Conservation (phyloP, 2,888 invertebrate species). For the Amphipoea oculea region DNA sequence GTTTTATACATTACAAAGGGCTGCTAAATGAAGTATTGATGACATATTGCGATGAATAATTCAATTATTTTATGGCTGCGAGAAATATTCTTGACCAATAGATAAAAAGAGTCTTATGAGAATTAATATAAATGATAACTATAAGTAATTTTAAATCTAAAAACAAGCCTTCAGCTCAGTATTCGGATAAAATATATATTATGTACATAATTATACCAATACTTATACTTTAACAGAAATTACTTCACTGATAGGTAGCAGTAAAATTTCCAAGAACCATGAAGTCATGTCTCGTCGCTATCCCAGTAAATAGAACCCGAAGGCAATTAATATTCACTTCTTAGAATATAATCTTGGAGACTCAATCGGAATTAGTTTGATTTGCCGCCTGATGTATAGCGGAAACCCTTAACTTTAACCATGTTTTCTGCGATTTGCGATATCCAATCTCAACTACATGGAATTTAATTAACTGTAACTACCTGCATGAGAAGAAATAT, state of each 20-base stretch:
- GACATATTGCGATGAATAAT: conserved; percentile 1
- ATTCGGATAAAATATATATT: neutral
- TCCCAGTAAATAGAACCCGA: conserved; percentile 40
- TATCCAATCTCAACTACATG: conserved; percentile 3
- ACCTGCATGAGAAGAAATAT: neutral
- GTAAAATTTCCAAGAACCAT: conserved; percentile 39
- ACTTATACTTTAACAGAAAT: conserved; percentile 19
- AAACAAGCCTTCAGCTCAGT: neutral
- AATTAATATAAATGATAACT: neutral
- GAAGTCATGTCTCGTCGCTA: conserved; percentile 36
- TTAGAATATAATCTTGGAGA: conserved; percentile 49
- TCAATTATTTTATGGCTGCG: conserved; percentile 2
- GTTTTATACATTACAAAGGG: conserved; percentile 30
- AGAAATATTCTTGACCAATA: neutral
- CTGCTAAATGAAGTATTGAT: conserved; percentile 18
- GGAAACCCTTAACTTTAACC: conserved; percentile 35
- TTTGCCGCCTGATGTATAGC: conserved; percentile 33
- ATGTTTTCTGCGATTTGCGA: conserved; percentile 24
- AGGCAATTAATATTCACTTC: conserved; percentile 55
- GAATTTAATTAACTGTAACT: conserved; percentile 15
- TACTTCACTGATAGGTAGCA: conserved; percentile 22
- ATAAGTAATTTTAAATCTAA: too few species aligned
- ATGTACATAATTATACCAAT: neutral
- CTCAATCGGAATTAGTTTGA: conserved; percentile 54
- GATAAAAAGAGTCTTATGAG: neutral